Base-by-base conservation (phyloP, 2,113 vertebrate genomes). In the Anseranas semipalmata region DNA sequence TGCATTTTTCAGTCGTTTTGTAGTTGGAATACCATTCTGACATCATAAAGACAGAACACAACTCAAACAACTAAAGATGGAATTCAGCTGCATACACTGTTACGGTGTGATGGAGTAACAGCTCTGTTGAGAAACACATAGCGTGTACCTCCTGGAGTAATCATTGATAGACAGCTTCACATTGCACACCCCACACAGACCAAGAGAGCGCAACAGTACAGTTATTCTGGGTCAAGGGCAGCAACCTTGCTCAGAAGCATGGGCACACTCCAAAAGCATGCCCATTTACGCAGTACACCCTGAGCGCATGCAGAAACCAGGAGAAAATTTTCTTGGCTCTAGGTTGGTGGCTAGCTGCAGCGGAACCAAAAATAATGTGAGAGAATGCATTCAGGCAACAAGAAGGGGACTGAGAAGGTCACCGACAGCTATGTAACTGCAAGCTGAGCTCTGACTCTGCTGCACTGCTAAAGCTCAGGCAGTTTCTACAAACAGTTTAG, bases 141-240 rank as follows among this genome's bases (percentile, higher is more conserved):
- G 30, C 4, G 7, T 5, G 62, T 10, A 2, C 1, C 33, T 50
- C 45, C 10, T 1, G 55, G 35, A 10, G 25, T 28, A 7, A 35
- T 46, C 33, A 15, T 2, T 32, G 68, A 32, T 5, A 84, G 59
- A 55, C 39, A 66, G 46, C 37, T 80, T 53, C 62, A 21, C 24
- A 60, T 1, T 33, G 60, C 43, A 10, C 3, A n/a, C 3, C 45
- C 60, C 32, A 39, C 50, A 27, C 7, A 66, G 28, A 48, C 22
- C 25, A 30, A 78, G 0, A 48, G 16, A 45, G 14, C 73, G 66
- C 66, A 87, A 72, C 14, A 24, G 39, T 2, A 41, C 72, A 87
- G 80, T 58, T 82, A 76, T 45, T 79, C 89, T 74, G 91, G 93
- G 94, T 85, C 91, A 95, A 95, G 93, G 95, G 53, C 85, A 96